Percentiles rank a stretch among this genome's conserved stretches.
Evolutionary conservation across 2,888 invertebrate species (phyloP).

Genomic region (Syritta pipiens): DNA sequence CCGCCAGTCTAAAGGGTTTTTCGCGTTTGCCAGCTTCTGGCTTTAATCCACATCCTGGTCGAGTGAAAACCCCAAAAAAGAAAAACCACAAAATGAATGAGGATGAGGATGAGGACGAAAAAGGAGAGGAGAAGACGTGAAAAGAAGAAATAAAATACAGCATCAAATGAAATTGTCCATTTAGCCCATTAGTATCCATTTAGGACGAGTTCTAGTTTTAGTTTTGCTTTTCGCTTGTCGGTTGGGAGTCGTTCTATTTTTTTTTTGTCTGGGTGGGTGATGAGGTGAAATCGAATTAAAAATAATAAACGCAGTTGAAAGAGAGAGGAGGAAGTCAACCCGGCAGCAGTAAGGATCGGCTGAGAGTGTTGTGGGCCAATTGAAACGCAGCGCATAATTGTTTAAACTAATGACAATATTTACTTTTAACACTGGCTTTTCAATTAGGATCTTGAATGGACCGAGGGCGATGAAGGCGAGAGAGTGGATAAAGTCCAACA

Average conservation of each 20-base stretch:
- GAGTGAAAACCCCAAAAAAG: neutral
- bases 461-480: slow-evolving; percentile 20
- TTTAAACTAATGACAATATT: slow-evolving; percentile 69
- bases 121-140: neutral
- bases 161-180: slow-evolving; percentile 67
- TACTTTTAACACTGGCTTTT: slow-evolving; percentile 67
- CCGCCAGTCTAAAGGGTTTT: neutral
- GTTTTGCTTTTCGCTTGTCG: no score
- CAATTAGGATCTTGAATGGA: slow-evolving; percentile 58
- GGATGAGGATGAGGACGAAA: neutral
- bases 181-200: slow-evolving; percentile 66
- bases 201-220: slow-evolving; percentile 51
- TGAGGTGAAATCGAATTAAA: slow-evolving; percentile 62
- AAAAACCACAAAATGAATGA: neutral
- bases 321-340: no score
- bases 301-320: slow-evolving; percentile 56
- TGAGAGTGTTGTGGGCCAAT: slow-evolving; percentile 27
- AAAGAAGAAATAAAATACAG: slow-evolving; percentile 56
- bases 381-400: slow-evolving; percentile 62
- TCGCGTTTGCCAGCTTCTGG: slow-evolving; percentile 16
- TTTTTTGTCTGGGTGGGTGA: neutral
- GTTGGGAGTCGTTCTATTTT: neutral
- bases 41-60: slow-evolving; percentile 11
- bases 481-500: slow-evolving; percentile 23
- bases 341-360: no score